Evolutionary conservation across 2,797 vertebrate species (phyloP).

Genomic region (Aphelocoma californica): DNA sequence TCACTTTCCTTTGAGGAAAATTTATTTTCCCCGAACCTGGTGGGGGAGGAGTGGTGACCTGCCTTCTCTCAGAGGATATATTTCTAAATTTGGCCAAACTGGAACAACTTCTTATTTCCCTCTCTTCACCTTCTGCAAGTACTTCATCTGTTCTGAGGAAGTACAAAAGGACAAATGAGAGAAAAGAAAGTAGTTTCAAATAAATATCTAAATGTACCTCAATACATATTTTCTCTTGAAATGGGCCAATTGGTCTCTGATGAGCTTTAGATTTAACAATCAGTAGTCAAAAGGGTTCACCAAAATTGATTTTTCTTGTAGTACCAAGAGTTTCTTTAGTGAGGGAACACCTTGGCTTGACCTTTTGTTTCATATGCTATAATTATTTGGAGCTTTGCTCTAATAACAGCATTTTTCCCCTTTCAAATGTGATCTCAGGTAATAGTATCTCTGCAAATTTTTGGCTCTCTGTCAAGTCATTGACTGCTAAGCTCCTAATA

Average conservation of each 20-base stretch:
- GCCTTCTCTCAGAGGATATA: too few relatives aligned
- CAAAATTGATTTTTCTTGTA: neutral
- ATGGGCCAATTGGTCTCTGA: neutral
- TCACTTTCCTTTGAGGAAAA: too few relatives aligned
- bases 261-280: neutral
- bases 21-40: too few relatives aligned
- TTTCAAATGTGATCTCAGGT: constrained; percentile 1
- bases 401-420: neutral
- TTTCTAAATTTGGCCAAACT: too few relatives aligned
- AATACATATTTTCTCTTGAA: neutral
- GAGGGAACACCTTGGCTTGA: constrained; percentile 16
- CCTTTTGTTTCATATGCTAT: constrained; percentile 18
- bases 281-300: neutral
- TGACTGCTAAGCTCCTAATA: neutral
- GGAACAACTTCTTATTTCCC: neutral
- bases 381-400: constrained; percentile 25
- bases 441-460: constrained; percentile 1
- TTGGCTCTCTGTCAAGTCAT: constrained; percentile 10
- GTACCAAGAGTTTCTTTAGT: neutral
- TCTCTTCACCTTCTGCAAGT: neutral
- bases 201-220: neutral
- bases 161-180: neutral
- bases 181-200: neutral
- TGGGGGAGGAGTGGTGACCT: too few relatives aligned
- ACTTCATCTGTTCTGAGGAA: neutral